Conservation (phyloP, 2,113 vertebrate species). For the Diphyllodes magnificus region DNA sequence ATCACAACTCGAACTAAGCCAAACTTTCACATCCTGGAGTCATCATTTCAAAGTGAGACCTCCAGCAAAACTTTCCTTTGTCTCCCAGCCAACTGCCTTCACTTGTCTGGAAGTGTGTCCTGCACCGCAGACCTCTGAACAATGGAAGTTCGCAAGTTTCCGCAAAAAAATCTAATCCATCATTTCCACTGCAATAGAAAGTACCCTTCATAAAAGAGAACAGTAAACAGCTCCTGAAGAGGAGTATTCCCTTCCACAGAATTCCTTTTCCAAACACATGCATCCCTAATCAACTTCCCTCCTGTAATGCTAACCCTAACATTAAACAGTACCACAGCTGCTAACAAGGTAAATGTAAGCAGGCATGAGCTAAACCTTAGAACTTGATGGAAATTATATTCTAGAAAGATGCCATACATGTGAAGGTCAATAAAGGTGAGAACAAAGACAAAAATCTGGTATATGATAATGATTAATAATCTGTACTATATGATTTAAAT, state of each 20-base stretch:
- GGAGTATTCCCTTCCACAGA: neutral
- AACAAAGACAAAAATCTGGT: neutral
- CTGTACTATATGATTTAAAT: neutral
- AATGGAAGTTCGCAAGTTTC: constrained; percentile 32
- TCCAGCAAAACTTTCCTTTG: constrained; percentile 5
- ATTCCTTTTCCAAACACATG: neutral
- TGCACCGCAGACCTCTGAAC: neutral
- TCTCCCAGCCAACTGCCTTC: neutral
- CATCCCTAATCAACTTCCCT: neutral
- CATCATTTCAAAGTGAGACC: neutral
- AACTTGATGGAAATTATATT: neutral
- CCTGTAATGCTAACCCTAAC: neutral
- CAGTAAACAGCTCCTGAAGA: neutral
- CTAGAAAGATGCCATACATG: neutral
- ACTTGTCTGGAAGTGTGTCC: neutral
- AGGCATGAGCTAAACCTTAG: neutral
- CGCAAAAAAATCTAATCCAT: neutral
- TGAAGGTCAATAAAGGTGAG: neutral
- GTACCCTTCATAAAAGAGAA: neutral
- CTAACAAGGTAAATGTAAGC: neutral
- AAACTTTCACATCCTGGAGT: constrained; percentile 25
- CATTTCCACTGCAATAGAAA: neutral
- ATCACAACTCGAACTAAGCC: neutral
- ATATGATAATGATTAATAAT: neutral
- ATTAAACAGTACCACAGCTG: neutral